Evolutionary conservation across 2,797 vertebrate species (phyloP), one percentile per base, ranked within the genome.

Genomic region (Megalops cyprinoides): DNA sequence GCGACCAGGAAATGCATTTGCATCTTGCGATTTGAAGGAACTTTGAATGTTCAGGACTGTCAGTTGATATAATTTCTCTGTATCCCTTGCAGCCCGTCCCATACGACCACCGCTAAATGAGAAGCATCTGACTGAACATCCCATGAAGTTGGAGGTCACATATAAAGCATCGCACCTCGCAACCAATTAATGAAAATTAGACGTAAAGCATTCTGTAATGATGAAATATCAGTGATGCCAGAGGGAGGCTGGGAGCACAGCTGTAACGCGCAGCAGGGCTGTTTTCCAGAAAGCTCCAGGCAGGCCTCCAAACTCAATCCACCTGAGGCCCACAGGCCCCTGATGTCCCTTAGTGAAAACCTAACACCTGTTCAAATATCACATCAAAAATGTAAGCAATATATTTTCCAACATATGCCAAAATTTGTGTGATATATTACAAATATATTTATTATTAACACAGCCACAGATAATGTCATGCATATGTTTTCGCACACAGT

Each of bases 41-140:
- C 20, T 15, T 67, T 7, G 34, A 12, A 39, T 67, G 37, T 39
- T 67, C 18, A 15, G 23, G 37, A 20, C 14, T 67, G 3, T 15
- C 25, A 37, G 15, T 67, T 67, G 12, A 4, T 20, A 53, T 77
- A 44, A 83, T 82, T 82, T 79, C 58, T n/a, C 42, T 85, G 44
- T 79, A 79, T 77, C 76, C 58, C 18, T 20, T 5, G 53, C 2
- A 18, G 37, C 1, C 3, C 15, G 10, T 55, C 46, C 31, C 69
- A 82, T 81, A 77, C 84, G 84, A 86, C 82, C 83, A 81, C 83
- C 77, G 84, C 87, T 86, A 85, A 89, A 88, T 84, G 83, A 84
- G 82, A 80, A 83, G 83, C 84, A 87, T 87, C 82, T 25, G 7
- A 25, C 23, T 58, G 58, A 56, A 25, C 56, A 58, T 25, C 56